Conservation (phyloP, 2,797 vertebrate genomes). For the Furcifer pardalis region DNA sequence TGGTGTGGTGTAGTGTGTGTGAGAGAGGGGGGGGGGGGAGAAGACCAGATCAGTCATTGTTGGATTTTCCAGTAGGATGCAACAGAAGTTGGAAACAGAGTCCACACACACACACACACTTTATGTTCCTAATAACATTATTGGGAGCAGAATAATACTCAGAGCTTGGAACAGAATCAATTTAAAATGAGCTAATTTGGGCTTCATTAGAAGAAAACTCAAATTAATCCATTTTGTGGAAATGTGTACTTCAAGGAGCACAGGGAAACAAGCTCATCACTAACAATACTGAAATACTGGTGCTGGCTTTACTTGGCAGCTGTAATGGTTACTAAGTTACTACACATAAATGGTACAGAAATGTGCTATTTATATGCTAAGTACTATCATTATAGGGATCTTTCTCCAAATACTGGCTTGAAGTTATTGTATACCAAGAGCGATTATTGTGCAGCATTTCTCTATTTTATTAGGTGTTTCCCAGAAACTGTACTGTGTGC, state of each 20-base stretch:
- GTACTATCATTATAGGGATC: not conserved
- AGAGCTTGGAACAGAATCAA: not conserved
- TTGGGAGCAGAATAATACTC: not conserved
- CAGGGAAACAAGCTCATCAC: not conserved
- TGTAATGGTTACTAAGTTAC: not conserved
- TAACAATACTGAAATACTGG: not conserved
- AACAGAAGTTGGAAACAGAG: not conserved
- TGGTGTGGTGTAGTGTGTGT: not conserved
- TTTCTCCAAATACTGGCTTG: not conserved
- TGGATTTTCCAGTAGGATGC: not conserved
- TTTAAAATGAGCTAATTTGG: not conserved
- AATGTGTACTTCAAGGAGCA: not conserved
- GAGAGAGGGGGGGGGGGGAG: too few relatives aligned
- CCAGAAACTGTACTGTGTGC: not conserved
- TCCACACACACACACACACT: too few relatives aligned
- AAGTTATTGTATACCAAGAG: not conserved
- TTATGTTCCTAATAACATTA: not conserved
- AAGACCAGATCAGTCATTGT: not conserved
- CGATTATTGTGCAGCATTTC: constrained; percentile 8
- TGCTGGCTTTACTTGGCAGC: not conserved
- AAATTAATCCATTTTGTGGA: not conserved
- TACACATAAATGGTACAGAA: not conserved
- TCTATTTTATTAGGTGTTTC: not conserved
- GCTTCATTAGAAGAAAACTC: not conserved
- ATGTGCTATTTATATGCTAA: not conserved